Conservation (phyloP, 2,888 invertebrate species). For the Ptilodon capucinus region DNA sequence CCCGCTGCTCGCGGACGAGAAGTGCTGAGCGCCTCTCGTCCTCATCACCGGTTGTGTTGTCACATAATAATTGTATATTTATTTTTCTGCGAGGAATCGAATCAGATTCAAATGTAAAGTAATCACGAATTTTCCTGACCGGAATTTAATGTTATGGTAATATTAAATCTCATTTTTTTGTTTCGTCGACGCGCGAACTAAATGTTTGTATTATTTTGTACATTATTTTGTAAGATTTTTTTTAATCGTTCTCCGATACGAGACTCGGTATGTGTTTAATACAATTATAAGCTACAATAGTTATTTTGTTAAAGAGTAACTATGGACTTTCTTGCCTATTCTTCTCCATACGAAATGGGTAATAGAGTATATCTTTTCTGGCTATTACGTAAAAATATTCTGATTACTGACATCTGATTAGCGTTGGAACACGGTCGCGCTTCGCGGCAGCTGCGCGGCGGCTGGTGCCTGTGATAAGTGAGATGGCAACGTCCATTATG, state of each 20-base stretch:
- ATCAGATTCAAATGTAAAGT: conserved; percentile 62
- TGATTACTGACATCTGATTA: no score
- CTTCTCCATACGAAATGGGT: no score
- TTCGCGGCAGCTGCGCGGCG: no score
- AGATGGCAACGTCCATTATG: no score
- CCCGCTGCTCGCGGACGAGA: conserved; percentile 76
- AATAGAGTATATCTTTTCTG: no score
- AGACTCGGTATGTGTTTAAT: conserved; percentile 54
- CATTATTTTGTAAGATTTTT: conserved; percentile 80
- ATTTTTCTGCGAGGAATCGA: conserved; percentile 73
- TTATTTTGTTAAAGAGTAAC: no score
- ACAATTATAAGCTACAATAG: no score
- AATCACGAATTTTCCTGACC: conserved; percentile 66
- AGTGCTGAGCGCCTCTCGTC: conserved; percentile 60
- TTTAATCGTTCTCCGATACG: conserved; percentile 59
- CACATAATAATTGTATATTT: conserved; percentile 74
- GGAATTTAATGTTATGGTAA: conserved; percentile 66
- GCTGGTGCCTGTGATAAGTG: no score
- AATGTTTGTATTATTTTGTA: conserved; percentile 83
- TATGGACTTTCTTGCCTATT: no score
- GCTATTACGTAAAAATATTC: no score
- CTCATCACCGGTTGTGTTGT: conserved; percentile 71
- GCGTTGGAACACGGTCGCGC: no score
- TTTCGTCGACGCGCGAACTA: conserved; percentile 62
- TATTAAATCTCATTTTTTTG: conserved; percentile 70